Conservation (phyloP, 1,140 invertebrate genomes). For the Gryllus bimaculatus region DNA sequence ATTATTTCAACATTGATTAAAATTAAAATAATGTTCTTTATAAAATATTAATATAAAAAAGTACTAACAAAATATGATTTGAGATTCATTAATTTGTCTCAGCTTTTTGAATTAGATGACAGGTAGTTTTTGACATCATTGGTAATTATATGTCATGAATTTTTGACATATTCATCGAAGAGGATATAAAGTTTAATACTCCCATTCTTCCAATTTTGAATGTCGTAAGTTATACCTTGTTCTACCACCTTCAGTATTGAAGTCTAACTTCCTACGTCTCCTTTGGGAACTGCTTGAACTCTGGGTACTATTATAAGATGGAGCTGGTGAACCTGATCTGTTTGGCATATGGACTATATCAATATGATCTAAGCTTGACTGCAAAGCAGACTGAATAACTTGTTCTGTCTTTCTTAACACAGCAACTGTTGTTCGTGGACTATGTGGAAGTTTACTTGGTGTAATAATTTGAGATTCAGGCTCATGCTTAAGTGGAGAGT, state of each 20-base stretch:
- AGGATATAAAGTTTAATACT: too few species aligned
- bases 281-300: background rate
- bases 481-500: background rate
- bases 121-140: too few species aligned
- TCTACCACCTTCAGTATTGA: background rate
- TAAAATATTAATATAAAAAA: too few species aligned
- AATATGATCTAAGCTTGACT: background rate
- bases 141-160: too few species aligned
- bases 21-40: too few species aligned
- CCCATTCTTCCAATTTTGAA: background rate
- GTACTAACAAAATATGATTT: too few species aligned
- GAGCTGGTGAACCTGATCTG: background rate
- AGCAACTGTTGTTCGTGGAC: background rate
- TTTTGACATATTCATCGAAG: too few species aligned
- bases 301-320: background rate
- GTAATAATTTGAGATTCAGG: background rate
- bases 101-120: too few species aligned
- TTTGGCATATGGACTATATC: background rate
- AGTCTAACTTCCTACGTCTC: background rate
- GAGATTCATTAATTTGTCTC: too few species aligned
- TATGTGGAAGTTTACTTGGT: background rate
- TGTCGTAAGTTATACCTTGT: background rate
- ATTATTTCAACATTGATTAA: too few species aligned
- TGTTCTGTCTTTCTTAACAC: background rate
- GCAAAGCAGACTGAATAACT: background rate